Evolutionary conservation across 2,888 invertebrate species (phyloP), one percentile per base, ranked within the genome.

Genomic region (Zhuqinia jingwanae): DNA sequence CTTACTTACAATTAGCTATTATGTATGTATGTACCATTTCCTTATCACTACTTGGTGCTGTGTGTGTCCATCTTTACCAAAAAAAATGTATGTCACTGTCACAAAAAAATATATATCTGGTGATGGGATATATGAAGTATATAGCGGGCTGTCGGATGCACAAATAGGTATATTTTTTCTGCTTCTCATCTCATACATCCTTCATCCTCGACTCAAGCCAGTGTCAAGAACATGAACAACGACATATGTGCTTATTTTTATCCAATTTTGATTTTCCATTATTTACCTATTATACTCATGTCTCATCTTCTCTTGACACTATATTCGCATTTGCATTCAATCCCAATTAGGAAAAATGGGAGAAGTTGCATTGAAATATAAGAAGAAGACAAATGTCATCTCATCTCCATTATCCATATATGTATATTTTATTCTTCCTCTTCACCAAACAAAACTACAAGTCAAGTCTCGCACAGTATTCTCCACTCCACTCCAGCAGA

Each of bases 331-430:
- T 70, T 65, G n/a, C 30, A 77, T 68, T 77, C 58, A 77, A 56
- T 27, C 77, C 84, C 68, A 84, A 84, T 84, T 84, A 77, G 84
- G 68, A 65, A 58, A 65, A 20, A n/a, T n/a, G n/a, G n/a, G n/a
- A n/a, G n/a, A n/a, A n/a, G n/a, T n/a, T n/a, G n/a, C n/a, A n/a
- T n/a, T n/a, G n/a, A n/a, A n/a, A n/a, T n/a, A n/a, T n/a, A n/a
- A n/a, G n/a, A 50, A 42, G 47, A 45, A 65, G 36, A 56, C 36
- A 56, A 17, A 50, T 73, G 27, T 50, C n/a, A 22, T 25, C 15
- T 36, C 20, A 36, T 65, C 20, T 65, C 42, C 17, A 36, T 42
- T 65, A n/a, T 65, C 77, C 77, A 60, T 78, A 56, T 78, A 63
- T 56, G 60, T 45, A n/a, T 20, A 20, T 42, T 8, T 65, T n/a